Evolutionary conservation across 1,140 invertebrate genomes (phyloP), one percentile per base, ranked within the genome.

Genomic region (Megalopta genalis): DNA sequence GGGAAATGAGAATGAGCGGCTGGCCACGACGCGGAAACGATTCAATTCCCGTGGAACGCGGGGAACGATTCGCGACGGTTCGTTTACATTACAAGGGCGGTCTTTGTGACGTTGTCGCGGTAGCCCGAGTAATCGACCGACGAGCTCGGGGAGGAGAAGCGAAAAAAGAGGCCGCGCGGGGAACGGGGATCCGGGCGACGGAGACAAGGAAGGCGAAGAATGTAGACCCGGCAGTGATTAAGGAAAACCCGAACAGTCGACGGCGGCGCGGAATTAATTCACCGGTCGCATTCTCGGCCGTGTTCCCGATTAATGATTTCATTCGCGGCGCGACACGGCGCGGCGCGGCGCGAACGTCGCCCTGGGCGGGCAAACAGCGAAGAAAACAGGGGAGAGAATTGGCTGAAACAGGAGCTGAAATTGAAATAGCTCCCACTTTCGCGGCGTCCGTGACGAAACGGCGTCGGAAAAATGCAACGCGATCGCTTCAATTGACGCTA

Each of bases 21-120:
- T 49, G 23, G 67, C 39, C 75, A 39, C 63, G 68, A 71, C 7
- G 68, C 68, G 68, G 59, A 77, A 77, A 63, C 62, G 62, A 78
- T 78, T 71, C 80, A 63, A 78, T 81, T 81, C 67, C 67, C 39
- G 23, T 66, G 80, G 63, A 77, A 78, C 75, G 52, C 54, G 68
- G 76, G 42, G 57, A 81, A 52, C 79, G 75, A 49, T 54, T 69
- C 60, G 65, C 52, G 39, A n/a, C 21, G 60, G 62, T 81, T 66
- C 79, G 79, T 77, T 81, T 72, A 81, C 80, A 81, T 81, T 81
- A 81, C 71, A 78, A 81, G 76, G 80, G 80, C 80, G 80, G 80
- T 67, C 77, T 76, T 72, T 70, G 67, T 52, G 80, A 78, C 75
- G 63, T 66, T 42, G 66, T 77, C 79, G 65, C 75, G 80, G 77